These are phyloP conservation scores for Hoplodrina ambigua DNA, from an alignment of 2,888 invertebrate genomes.

Conservation along the genomic window DNA sequence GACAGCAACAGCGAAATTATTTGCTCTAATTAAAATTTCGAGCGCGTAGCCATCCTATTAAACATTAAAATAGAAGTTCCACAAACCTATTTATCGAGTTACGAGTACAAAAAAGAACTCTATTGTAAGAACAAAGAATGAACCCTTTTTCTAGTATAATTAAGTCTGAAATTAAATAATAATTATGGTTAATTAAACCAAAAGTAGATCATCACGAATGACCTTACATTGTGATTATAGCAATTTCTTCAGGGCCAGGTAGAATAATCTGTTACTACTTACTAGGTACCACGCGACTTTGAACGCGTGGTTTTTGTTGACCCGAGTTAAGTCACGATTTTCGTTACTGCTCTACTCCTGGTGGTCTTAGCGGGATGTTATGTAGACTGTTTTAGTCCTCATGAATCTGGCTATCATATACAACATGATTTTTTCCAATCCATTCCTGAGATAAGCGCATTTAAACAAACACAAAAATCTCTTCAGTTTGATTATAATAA, in stretches of 20 bases:
- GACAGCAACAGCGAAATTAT: slow-evolving; percentile 21
- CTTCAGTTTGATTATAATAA: too few species aligned
- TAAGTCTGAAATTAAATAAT: neutral
- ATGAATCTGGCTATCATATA: too few species aligned
- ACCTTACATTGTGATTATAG: neutral
- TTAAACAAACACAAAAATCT: too few species aligned
- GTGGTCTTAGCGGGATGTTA: too few species aligned
- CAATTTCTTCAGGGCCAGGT: neutral
- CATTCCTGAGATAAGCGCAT: too few species aligned
- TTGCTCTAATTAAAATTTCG: slow-evolving; percentile 32
- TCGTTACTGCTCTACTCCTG: too few species aligned
- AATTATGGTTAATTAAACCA: neutral
- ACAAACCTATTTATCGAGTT: neutral
- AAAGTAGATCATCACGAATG: neutral
- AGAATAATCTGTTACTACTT: too few species aligned
- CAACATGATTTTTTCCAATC: too few species aligned
- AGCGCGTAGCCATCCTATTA: neutral
- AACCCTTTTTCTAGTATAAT: neutral
- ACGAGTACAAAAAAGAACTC: neutral
- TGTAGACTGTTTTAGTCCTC: too few species aligned
- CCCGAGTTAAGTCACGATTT: too few species aligned
- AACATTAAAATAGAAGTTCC: slow-evolving; percentile 13
- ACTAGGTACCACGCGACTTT: too few species aligned
- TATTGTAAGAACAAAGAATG: slow-evolving; percentile 6
- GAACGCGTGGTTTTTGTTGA: too few species aligned